Evolutionary conservation across 2,113 vertebrate genomes (phyloP).

Genomic region (Oceanites oceanicus): DNA sequence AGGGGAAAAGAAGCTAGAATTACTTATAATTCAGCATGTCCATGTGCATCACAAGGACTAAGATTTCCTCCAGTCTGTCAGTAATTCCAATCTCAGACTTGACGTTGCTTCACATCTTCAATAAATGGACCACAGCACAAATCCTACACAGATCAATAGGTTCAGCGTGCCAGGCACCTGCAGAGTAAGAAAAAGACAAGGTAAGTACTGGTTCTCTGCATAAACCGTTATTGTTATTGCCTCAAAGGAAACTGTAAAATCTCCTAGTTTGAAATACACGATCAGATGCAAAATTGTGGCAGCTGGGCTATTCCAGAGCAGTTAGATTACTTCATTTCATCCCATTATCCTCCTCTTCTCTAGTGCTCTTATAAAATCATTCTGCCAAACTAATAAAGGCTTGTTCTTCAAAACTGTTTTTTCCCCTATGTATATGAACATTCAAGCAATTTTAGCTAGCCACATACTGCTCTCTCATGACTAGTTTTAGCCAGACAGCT

Average conservation of each 20-base stretch:
- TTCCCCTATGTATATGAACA: neutral
- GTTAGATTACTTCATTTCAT: constrained; percentile 9
- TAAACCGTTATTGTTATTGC: neutral
- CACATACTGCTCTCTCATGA: neutral
- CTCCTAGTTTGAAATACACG: neutral
- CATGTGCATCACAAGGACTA: constrained; percentile 56
- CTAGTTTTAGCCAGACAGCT: neutral
- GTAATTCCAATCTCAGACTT: constrained; percentile 35
- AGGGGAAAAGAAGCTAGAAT: constrained; percentile 12
- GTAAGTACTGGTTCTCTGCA: neutral
- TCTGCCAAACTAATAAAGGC: neutral
- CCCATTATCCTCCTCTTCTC: neutral
- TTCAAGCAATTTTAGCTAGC: neutral
- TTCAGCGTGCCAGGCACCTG: constrained; percentile 59
- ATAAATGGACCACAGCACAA: neutral
- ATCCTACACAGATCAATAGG: constrained; percentile 28
- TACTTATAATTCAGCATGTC: constrained; percentile 70
- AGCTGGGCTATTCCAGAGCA: constrained; percentile 13
- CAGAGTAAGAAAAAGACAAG: constrained; percentile 20
- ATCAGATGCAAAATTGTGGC: constrained; percentile 18
- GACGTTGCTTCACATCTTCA: constrained; percentile 63
- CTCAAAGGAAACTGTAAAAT: neutral
- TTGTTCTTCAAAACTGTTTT: neutral
- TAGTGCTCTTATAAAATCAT: neutral
- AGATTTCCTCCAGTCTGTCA: constrained; percentile 41